A percentile compares a stretch with the other conserved stretches of the same genome.
Conservation (phyloP, 1,140 invertebrate species). For the Zophobas morio region DNA sequence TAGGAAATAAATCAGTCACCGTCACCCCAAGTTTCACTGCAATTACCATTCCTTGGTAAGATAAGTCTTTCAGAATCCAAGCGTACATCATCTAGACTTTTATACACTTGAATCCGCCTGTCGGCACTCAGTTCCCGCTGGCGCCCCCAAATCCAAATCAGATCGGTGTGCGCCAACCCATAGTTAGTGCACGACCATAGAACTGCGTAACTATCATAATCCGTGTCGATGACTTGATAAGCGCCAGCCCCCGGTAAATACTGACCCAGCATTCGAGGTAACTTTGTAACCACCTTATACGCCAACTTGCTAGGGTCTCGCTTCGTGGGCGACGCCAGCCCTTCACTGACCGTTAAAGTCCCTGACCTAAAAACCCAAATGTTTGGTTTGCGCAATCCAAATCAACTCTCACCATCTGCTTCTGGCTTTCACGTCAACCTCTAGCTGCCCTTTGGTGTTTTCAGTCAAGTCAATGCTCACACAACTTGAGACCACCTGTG, state of each 20-base stretch:
- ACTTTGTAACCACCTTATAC: conserved; percentile 73
- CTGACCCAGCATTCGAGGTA: conserved; percentile 76
- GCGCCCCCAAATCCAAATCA: conserved; percentile 77
- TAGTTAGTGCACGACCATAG: conserved; percentile 80
- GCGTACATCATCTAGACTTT: conserved; percentile 70
- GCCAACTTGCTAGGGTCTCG: conserved; percentile 70
- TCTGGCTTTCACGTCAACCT: conserved; percentile 73
- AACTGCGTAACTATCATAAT: conserved; percentile 79
- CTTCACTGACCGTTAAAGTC: conserved; percentile 67
- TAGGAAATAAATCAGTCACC: conserved; percentile 10
- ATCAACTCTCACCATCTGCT: conserved; percentile 73
- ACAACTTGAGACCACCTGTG: conserved; percentile 78
- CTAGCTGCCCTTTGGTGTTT: conserved; percentile 70
- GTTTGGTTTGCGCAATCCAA: neutral
- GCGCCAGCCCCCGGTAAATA: conserved; percentile 77
- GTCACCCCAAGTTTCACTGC: conserved; percentile 65
- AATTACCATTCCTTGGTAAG: conserved; percentile 76
- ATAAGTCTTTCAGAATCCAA: conserved; percentile 76
- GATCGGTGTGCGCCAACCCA: conserved; percentile 74
- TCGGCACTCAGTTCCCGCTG: conserved; percentile 72
- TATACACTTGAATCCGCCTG: conserved; percentile 74
- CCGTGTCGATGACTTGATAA: conserved; percentile 79
- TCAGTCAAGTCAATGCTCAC: conserved; percentile 73
- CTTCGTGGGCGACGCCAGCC: conserved; percentile 69
- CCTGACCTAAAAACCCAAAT: conserved; percentile 69